Evolutionary conservation across 2,797 vertebrate species (phyloP), one percentile per base, ranked within the genome.

Genomic region (Coreius guichenoti): DNA sequence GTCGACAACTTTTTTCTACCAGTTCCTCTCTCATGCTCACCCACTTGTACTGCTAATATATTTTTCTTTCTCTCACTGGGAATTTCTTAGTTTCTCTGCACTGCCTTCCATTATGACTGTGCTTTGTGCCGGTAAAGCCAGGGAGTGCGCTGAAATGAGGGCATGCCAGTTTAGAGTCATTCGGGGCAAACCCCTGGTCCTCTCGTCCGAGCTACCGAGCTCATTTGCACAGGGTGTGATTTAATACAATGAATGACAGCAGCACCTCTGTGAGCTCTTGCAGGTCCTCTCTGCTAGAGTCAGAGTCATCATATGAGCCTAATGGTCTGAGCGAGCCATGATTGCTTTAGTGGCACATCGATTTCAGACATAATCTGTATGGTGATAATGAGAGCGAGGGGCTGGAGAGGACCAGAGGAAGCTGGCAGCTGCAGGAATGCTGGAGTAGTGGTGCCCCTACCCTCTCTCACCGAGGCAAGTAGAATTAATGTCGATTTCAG

Each of bases 271-370:
- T 31, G 23, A 80, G 76, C 79, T 65, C 75, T 47, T 36, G 56
- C 76, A 63, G 75, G 84, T 73, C 67, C 21, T 81, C 31, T 77
- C 29, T 54, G 33, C 23, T 76, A 43, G 72, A 77, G n/a, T 84
- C n/a, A 78, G 80, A 68, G 79, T 85, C 83, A 56, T 79, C 83
- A 73, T 79, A 67, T 82, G 75, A 88, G 73, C 68, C 63, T 86
- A 83, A 85, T 85, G 83, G 80, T 69, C 61, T 88, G 85, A 82
- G 68, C 56, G 56, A 81, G 73, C 75, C 74, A 65, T 81, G 89
- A 87, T 90, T 85, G 69, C 87, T 81, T 84, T 80, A 84, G 83
- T 87, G 87, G 65, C 83, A 86, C 86, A 76, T 69, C 58, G 82
- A 86, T 84, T 86, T 79, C 29, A 43, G 86, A 81, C 80, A 81